Base-by-base conservation (phyloP, 2,797 vertebrate species). In the Girardinus metallicus region DNA sequence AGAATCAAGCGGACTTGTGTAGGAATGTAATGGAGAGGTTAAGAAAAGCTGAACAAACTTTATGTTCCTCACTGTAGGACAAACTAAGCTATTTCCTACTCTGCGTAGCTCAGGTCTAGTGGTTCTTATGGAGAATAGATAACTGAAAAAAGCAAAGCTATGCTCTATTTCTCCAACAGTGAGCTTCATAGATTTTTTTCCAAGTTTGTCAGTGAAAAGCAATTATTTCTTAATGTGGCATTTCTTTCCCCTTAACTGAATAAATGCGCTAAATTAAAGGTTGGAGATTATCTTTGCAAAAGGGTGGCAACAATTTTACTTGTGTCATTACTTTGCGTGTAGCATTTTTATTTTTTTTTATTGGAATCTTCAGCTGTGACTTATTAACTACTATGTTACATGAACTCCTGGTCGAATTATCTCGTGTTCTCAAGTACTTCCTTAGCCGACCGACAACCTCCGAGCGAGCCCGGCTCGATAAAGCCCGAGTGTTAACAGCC, bases 371-470 rank as follows among this genome's bases (percentile, higher is more conserved):
- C 12, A 26, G 49, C 43, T 78, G 44, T 84, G 80, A 86, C 76
- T 85, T 80, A 62, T 79, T 81, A 72, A 29, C 29, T 13, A 55
- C 60, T 74, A 44, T 57, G 18, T 29, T 34, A 53, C 72, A 43
- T 55, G 66, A 46, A 44, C 23, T 44, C 62, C 75, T 26, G 79
- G 82, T 68, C 66, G 31, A 41, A 47, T 79, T 78, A 82, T 85
- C 72, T 80, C 75, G 82, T 70, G 83, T 86, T 86, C 86, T 85
- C 77, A 80, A 81, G 80, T 87, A 18, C 76, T 90, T 84, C 80
- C 79, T 85, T 71, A 85, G 68, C 85, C 72, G 73, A 87, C 64
- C 23, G 77, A 57, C 57, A 44, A 82, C 86, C 53, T 80, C 80
- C 74, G 77, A 80, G 77, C 62, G 29, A 79, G 74, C 44, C 73